Evolutionary conservation across 1,140 invertebrate species (phyloP).

Genomic region (Pantala flavescens): DNA sequence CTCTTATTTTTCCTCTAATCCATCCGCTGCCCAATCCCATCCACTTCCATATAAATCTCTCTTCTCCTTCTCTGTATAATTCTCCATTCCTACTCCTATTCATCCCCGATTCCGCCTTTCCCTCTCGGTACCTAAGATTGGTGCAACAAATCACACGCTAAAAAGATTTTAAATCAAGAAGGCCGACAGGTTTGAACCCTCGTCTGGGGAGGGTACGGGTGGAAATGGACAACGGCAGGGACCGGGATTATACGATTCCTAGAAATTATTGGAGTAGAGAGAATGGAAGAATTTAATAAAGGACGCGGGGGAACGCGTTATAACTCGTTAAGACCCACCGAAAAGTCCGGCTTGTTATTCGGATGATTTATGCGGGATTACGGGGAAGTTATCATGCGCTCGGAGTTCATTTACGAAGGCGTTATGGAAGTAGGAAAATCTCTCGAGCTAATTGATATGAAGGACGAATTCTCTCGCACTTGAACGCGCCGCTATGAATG

Average conservation of each 20-base stretch:
- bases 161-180: not conserved
- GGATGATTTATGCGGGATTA: not conserved
- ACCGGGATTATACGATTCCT: not conserved
- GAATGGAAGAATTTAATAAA: constrained; percentile 11
- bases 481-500: too few species aligned
- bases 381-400: too few species aligned
- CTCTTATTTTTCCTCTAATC: too few species aligned
- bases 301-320: not conserved
- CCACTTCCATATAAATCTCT: too few species aligned
- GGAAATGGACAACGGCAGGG: not conserved
- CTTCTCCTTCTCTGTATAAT: too few species aligned
- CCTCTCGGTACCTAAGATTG: not conserved
- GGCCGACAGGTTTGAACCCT: not conserved
- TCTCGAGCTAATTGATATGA: too few species aligned
- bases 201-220: not conserved
- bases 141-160: not conserved
- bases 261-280: not conserved
- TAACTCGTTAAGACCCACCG: not conserved
- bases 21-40: too few species aligned
- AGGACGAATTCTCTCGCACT: too few species aligned
- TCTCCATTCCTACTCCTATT: too few species aligned
- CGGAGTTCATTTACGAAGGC: too few species aligned
- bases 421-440: too few species aligned
- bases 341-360: not conserved
- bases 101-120: not conserved